Base-by-base conservation (phyloP, 1,140 invertebrate species). In the Aphaenogaster ashmeadi region DNA sequence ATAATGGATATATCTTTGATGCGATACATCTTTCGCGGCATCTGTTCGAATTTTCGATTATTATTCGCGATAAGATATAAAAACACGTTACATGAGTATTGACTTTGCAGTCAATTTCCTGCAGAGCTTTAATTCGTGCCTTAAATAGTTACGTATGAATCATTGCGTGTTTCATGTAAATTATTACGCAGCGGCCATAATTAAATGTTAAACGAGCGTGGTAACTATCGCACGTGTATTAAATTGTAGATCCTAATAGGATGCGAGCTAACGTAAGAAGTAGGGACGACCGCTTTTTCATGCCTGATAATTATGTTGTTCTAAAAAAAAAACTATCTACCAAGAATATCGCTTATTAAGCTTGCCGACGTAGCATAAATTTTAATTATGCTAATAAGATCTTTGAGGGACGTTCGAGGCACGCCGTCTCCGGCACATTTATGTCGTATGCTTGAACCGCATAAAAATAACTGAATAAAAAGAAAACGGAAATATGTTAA, bases 261-360 rank as follows among this genome's bases (percentile, higher is more conserved):
- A 36, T 44, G 21, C 9, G 1, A 33, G 8, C 11, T 27, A 62
- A 79, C n/a, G 77, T 11, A 58, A 72, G 50, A 60, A 84, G 41
- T 60, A 3, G n/a, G 8, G 13, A 38, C n/a, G 4, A 84, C n/a
- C 33, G 7, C 41, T 60, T 84, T 84, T 84, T 84, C 0, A 74
- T 15, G 7, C n/a, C 0, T 47, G 27, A 50, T 72, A 56, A 81
- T 81, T 2, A 4, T 11, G 7, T 15, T 60, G 13, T 11, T 64
- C 9, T 18, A 52, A 27, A 21, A 41, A 74, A 58, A 60, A 74
- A 38, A 62, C 0, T 3, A 11, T 3, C 7, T 1, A 1, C 18
- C 7, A 7, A 84, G 44, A 84, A 72, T 21, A 74, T 47, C 0
- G 0, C 6, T 60, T 33, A 38, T 74, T 74, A 84, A 74, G n/a